Evolutionary conservation across 2,888 invertebrate genomes (phyloP), one percentile per base, ranked within the genome.

Genomic region (Pasiphila rectangulata): DNA sequence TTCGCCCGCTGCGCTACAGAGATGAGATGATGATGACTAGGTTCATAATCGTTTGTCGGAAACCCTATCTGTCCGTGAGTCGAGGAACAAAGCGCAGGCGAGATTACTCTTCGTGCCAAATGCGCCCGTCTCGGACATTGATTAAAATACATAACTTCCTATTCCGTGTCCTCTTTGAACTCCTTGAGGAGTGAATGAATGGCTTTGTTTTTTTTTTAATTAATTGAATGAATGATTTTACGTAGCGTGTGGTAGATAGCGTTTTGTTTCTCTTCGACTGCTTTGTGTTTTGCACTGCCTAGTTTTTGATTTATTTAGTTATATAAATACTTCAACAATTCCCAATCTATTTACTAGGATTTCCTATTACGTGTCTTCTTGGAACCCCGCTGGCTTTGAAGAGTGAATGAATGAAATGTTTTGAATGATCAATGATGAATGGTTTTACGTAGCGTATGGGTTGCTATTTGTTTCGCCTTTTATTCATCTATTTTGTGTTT

Each of bases 61-160:
- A 16, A 17, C 17, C 12, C 12, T 37, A 10, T 6, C 27, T 25
- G 34, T 15, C 27, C 20, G 7, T 15, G 21, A 16, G 25, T 25
- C 2, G 19, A n/a, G 29, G 30, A 37, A 45, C 45, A 50, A 50
- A 38, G 50, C 38, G 10, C n/a, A 9, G 23, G 25, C 34, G 43
- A 46, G 43, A 46, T 46, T 51, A 39, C 43, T 36, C 32, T 7
- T 27, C n/a, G 42, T 36, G 51, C 51, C 51, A 51, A 51, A 46
- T 43, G 51, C 35, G 19, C 42, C 41, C 45, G 36, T 15, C 34
- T 46, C 43, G 50, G 45, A 45, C 45, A 48, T 47, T 52, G 48
- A 52, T 48, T 52, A 52, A 48, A 52, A 52, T 48, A 46, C 52
- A 48, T 52, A 51, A 51, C 44, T 52, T 51, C 19, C 32, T 41